Base-by-base conservation (phyloP, 2,113 vertebrate genomes). In the Melanerpes formicivorus region DNA sequence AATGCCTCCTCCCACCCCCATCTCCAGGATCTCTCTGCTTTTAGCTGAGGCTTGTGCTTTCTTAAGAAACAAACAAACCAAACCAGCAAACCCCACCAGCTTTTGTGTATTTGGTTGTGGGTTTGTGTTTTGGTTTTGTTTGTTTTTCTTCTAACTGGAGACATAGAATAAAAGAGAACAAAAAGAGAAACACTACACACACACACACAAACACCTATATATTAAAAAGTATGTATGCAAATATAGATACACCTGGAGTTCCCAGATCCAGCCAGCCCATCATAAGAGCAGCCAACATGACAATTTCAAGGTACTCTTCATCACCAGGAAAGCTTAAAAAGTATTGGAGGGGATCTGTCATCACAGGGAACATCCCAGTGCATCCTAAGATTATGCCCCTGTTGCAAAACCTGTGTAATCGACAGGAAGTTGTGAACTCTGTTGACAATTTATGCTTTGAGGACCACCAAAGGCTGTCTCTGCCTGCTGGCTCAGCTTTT, bases 1-100 rank as follows among this genome's bases (percentile, higher is more conserved):
- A 50, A 50, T 21, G 21, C 48, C 48, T 48, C 5, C 3, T 2
- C 2, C 1, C 6, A 3, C 0, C 1, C 5, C 13, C 4, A 14
- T 10, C 8, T 50, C 46, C 77, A n/a, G 18, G 15, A 18, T 58
- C 5, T 54, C 42, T 15, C 42, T 44, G 42, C 15, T 44, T 44
- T 44, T 44, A 44, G 14, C 42, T 44, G 42, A 44, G 42, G 14
- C 42, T 44, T 44, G 14, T 44, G 42, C 42, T 44, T 6, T 44
- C 42, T 44, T 44, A 44, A 40, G 40, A 40, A 44, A 44, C 13
- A 44, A 44, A 15, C 42, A 15, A 44, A 44, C 42, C 16, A 44
- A 44, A 16, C 42, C 42, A 44, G 15, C 42, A 44, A 44, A 44
- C 14, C 14, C 14, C 42, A 44, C 42, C 15, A 22, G 48, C 23